Base-by-base conservation (phyloP, 2,797 vertebrate genomes). In the Sphenopsis melanotis region DNA sequence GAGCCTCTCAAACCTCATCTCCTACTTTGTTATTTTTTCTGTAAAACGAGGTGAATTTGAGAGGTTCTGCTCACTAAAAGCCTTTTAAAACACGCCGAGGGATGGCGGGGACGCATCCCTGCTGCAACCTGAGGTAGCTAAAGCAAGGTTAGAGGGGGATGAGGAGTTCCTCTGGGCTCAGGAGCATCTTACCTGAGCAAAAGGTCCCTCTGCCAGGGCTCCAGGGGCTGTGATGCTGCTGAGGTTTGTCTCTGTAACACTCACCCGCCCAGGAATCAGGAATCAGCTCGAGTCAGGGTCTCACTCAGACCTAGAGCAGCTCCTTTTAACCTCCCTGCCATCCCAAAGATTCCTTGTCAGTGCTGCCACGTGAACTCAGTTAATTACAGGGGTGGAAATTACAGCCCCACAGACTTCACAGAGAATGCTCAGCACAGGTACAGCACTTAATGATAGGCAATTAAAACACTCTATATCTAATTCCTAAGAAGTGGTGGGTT, bases 11-110 rank as follows among this genome's bases (percentile, higher is more conserved):
- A 85, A 36, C 41, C 46, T 57, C 21, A 32, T 7, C 3, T 1
- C 66, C 47, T 30, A 3, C 29, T 60, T 53, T 0, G 1, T 13
- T 32, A 20, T 12, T 32, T 29, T 42, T 70, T 37, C 60, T 81
- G 27, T 39, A 29, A 72, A 83, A 53, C 26, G 14, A 46, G 76
- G 27, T 20, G 10, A n/a, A 29, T 57, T 57, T 12, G 7, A 32
- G 61, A 69, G 23, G 39, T 41, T 79, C 79, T 11, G 6, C 26
- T 75, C 29, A 44, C 29, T 56, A 11, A 16, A 4, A 78, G 15
- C 36, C 44, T 53, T 75, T 81, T 53, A 53, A 75, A 83, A 6
- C 15, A 14, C 0, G 0, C 4, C 0, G 0, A 30, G 36, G n/a
- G 30, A 10, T 3, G 39, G 39, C 42, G 30, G 63, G 47, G 44